Percentiles rank a stretch among this genome's conserved stretches.
Evolutionary conservation across 1,140 invertebrate species (phyloP).

Genomic region (Bombus confusus): DNA sequence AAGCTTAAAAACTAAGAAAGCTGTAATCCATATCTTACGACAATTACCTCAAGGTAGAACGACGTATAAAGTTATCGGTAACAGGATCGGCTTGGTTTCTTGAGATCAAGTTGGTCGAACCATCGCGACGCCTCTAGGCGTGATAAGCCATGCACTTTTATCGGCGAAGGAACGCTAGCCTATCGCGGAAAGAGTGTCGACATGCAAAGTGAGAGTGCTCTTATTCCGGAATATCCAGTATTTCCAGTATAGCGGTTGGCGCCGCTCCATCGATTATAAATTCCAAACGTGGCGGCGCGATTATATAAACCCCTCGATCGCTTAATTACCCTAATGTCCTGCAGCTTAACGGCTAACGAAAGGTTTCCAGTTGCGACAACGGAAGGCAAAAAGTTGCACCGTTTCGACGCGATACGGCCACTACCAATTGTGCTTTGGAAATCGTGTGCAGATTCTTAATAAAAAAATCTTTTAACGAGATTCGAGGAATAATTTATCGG

Average conservation of each 20-base stretch:
- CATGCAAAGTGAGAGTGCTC: slow-evolving; percentile 50
- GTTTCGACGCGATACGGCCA: background rate
- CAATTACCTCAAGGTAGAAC: background rate
- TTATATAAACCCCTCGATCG: slow-evolving; percentile 60
- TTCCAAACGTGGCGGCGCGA: slow-evolving; percentile 30
- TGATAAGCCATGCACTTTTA: slow-evolving; percentile 22
- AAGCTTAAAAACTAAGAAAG: background rate
- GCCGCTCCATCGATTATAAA: slow-evolving; percentile 56
- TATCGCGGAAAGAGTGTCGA: slow-evolving; percentile 36
- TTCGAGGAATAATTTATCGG: too few relatives aligned
- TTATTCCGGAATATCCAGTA: slow-evolving; percentile 69
- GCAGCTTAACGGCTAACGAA: background rate
- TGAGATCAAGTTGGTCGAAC: background rate
- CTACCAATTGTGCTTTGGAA: background rate
- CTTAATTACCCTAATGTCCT: slow-evolving; percentile 57
- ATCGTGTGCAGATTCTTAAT: too few relatives aligned
- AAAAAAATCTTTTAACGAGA: too few relatives aligned
- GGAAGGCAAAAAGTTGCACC: background rate
- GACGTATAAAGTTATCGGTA: background rate
- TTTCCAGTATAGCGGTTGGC: slow-evolving; percentile 60
- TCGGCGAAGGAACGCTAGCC: background rate
- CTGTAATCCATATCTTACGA: background rate
- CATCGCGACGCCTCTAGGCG: background rate
- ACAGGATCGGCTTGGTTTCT: background rate
- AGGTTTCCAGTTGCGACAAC: background rate